Evolutionary conservation across 2,888 invertebrate genomes (phyloP).

Genomic region (Oligia fasciuncula): DNA sequence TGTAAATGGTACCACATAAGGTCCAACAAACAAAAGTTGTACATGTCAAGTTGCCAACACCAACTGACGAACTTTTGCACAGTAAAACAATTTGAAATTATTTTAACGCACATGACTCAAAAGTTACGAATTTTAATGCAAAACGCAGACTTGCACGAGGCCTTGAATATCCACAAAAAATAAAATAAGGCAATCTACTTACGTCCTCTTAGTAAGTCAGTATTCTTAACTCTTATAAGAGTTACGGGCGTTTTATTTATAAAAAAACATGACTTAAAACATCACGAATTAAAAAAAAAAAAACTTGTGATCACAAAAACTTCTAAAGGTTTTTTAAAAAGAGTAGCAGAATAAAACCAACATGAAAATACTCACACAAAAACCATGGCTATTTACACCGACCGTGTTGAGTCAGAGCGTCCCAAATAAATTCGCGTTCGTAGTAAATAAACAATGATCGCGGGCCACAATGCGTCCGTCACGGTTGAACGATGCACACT

Average conservation of each 20-base stretch:
- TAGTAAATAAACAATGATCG: slow-evolving; percentile 69
- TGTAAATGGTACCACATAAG: background rate
- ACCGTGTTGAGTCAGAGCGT: slow-evolving; percentile 67
- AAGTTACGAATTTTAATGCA: slow-evolving; percentile 21
- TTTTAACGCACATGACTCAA: slow-evolving; percentile 29
- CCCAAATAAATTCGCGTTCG: slow-evolving; percentile 58
- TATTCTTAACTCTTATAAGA: background rate
- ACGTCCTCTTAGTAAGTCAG: background rate
- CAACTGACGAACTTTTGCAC: background rate
- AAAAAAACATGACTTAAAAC: background rate
- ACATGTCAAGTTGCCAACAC: background rate
- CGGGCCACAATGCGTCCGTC: slow-evolving; percentile 66
- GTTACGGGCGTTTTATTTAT: background rate
- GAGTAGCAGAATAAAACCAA: background rate
- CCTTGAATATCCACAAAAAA: slow-evolving; percentile 13
- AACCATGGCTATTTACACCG: slow-evolving; percentile 76
- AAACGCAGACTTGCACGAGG: background rate
- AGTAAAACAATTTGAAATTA: background rate
- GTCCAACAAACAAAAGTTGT: background rate
- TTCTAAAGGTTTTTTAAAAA: no score
- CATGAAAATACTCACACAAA: slow-evolving; percentile 77
- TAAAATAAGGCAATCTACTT: background rate
- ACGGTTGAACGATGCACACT: slow-evolving; percentile 73
- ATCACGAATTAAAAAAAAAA: background rate
- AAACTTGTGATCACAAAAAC: background rate